phyloP scores from a whole-genome alignment of 2,888 invertebrate genomes.

The Cosmopolites sordidus region DNA sequence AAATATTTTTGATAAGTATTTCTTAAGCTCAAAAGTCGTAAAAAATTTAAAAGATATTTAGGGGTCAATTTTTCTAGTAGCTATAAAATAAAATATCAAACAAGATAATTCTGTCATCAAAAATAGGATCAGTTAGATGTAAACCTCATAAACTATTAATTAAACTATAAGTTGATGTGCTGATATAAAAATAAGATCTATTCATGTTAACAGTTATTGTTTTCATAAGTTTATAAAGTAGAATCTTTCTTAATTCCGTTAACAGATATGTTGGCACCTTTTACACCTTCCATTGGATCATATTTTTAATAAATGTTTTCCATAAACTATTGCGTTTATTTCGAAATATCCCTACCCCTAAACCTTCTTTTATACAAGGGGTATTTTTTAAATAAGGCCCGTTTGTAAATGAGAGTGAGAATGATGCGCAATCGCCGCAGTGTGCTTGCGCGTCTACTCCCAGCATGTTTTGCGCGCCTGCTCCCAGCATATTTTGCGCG shows the following conservation, averaged over 20 bases:
- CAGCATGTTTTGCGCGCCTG: too few relatives aligned
- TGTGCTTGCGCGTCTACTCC: too few relatives aligned
- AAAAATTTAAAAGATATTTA: not conserved
- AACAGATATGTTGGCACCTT: conserved; percentile 16
- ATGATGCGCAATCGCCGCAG: too few relatives aligned
- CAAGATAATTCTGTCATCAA: not conserved
- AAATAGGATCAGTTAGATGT: not conserved
- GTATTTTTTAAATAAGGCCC: too few relatives aligned
- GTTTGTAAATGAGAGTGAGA: too few relatives aligned
- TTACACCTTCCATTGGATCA: conserved; percentile 21
- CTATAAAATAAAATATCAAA: conserved; percentile 2
- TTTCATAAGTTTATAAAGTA: conserved; percentile 17
- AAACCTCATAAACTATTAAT: not conserved
- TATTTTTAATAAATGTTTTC: conserved; percentile 24
- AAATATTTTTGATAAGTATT: conserved; percentile 1
- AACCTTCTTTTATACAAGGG: too few relatives aligned
- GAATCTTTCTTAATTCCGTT: conserved; percentile 12
- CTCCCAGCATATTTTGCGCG: too few relatives aligned
- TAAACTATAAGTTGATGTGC: not conserved
- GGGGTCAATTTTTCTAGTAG: not conserved
- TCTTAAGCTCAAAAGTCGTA: not conserved
- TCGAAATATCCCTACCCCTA: too few relatives aligned
- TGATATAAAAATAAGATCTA: conserved; percentile 15
- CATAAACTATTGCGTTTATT: conserved; percentile 3
- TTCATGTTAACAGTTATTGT: conserved; percentile 18